Base-by-base conservation (phyloP, 1,140 invertebrate species). In the Nephila pilipes region DNA sequence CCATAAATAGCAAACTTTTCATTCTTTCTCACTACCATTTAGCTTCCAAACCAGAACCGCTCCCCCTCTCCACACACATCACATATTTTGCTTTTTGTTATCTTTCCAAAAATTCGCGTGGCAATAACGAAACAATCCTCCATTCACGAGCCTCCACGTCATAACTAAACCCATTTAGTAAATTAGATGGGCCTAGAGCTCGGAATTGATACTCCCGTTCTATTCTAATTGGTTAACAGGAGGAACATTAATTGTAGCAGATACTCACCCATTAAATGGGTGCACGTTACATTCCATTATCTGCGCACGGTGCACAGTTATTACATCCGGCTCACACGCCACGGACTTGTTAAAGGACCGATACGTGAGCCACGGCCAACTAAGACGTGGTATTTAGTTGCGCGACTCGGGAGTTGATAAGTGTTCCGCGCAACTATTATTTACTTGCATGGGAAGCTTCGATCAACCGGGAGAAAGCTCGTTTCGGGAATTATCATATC, bases 191-290 rank as follows among this genome's bases (percentile, higher is more conserved):
- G 80, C 38, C 22, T 1, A 22, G 54, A 83, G 38, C 22, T 32
- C 18, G 54, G 14, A 85, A 85, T 85, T 85, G 83, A 85, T 55
- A 85, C 55, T 8, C 83, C 16, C 55, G 54, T 85, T 57, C 32
- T 58, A 85, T 58, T 85, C 83, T 85, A 85, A 85, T 85, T 85
- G 83, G 83, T 85, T 85, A 85, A 85, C 83, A 60, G 83, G 55
- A 60, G 55, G 46, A 57, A 57, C 83, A 85, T 85, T 85, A 85
- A 85, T 85, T 85, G 83, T 85, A 57, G 22, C 83, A 57, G 83
- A 85, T 85, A 85, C 55, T 57, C 83, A 57, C 55, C 83, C 83
- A 85, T 85, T 85, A 85, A 85, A 85, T 57, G 58, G 55, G 54
- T 85, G 55, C 83, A 85, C 83, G 22, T 57, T 85, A 85, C 83